These are phyloP conservation scores for Salpingus planirostris DNA, from an alignment of 2,888 invertebrate species.

Conservation along the genomic window DNA sequence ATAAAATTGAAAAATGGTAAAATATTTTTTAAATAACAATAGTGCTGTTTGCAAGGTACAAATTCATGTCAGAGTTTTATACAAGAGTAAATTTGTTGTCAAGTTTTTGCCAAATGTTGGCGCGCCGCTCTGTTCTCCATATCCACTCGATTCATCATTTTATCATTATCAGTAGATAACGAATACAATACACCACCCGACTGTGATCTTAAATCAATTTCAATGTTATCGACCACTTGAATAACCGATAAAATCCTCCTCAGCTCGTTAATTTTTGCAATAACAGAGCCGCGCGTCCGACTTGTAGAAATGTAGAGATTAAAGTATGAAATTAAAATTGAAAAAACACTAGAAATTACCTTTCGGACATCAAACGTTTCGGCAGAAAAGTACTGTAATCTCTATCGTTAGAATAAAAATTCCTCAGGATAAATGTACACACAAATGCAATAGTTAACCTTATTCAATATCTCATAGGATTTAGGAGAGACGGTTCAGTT, in stretches of 20 bases:
- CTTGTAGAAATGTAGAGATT: conserved; percentile 30
- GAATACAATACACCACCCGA: no score
- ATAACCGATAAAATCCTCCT: no score
- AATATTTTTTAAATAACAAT: conserved; percentile 38
- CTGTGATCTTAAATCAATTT: no score
- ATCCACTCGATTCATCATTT: no score
- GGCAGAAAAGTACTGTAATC: conserved; percentile 29
- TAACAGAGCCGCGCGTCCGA: conserved; percentile 11
- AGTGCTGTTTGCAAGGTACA: conserved; percentile 43
- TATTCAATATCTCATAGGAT: conserved; percentile 24
- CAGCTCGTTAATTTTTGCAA: conserved; percentile 6
- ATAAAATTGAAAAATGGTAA: conserved; percentile 21
- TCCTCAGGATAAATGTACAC: conserved; percentile 39
- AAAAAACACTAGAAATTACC: conserved; percentile 7
- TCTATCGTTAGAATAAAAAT: conserved; percentile 34
- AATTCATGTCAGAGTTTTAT: conserved; percentile 42
- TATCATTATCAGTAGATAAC: no score
- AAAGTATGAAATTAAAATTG: conserved; percentile 22
- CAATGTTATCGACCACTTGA: no score
- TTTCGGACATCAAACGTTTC: conserved; percentile 3
- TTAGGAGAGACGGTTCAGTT: conserved; percentile 7
- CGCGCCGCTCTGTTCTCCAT: conserved; percentile 27
- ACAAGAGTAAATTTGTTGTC: conserved; percentile 38
- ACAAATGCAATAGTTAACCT: conserved; percentile 36
- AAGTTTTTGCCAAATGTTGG: conserved; percentile 34